Evolutionary conservation across 2,888 invertebrate species (phyloP).

Genomic region (Protonemura montana): DNA sequence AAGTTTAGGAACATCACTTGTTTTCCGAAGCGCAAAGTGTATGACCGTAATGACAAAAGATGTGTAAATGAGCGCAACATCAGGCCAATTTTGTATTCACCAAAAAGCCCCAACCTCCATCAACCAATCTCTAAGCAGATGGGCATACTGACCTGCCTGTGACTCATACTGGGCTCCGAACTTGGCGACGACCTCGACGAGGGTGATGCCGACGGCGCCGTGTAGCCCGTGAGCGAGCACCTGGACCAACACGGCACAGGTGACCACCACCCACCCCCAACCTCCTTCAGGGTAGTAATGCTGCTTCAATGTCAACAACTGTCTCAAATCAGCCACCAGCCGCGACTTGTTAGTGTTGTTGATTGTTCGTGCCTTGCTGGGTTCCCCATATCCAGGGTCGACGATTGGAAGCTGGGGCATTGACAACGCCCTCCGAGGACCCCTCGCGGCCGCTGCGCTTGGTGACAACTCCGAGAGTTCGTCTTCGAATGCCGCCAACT

Average conservation of each 20-base stretch:
- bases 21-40: too few relatives aligned
- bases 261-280: constrained; percentile 82
- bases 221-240: constrained; percentile 79
- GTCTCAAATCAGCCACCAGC: constrained; percentile 64
- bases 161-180: constrained; percentile 42
- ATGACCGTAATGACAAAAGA: too few relatives aligned
- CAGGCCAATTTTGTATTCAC: too few relatives aligned
- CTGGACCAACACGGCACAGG: constrained; percentile 76
- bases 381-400: constrained; percentile 62
- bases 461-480: neutral
- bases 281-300: constrained; percentile 53
- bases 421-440: constrained; percentile 65
- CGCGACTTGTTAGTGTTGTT: constrained; percentile 59
- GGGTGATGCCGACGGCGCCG: constrained; percentile 48
- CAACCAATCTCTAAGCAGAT: neutral
- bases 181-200: constrained; percentile 42
- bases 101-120: neutral
- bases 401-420: constrained; percentile 66
- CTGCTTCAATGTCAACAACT: constrained; percentile 68
- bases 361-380: constrained; percentile 49
- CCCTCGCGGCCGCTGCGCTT: neutral
- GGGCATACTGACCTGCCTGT: constrained; percentile 38
- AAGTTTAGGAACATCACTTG: too few relatives aligned
- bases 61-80: too few relatives aligned
- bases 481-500: constrained; percentile 32